Percentiles rank a stretch among this genome's conserved stretches.
These are phyloP conservation scores for Wasmannia auropunctata DNA, from an alignment of 1,140 invertebrate species.

Conservation along the genomic window DNA sequence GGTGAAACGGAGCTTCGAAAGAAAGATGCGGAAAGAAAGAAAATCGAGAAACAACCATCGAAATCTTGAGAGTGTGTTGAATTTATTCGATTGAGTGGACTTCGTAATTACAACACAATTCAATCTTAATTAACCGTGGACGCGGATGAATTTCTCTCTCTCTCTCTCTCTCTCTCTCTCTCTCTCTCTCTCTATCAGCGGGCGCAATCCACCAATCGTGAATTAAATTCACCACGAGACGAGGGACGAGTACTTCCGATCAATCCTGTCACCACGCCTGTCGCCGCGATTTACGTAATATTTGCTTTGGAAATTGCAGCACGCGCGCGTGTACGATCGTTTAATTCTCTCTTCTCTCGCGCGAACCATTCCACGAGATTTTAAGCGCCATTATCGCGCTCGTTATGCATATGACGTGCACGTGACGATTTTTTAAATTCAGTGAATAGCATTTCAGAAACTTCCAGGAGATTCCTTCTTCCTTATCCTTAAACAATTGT, in stretches of 20 bases:
- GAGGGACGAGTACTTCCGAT: constrained; percentile 37
- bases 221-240: constrained; percentile 34
- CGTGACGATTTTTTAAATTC: constrained; percentile 36
- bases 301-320: constrained; percentile 62
- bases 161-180: not conserved
- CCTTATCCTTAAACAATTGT: not conserved
- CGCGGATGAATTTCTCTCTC: constrained; percentile 25
- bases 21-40: not conserved
- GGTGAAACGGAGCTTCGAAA: not conserved
- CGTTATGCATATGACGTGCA: constrained; percentile 39
- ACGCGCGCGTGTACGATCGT: constrained; percentile 24
- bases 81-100: not conserved
- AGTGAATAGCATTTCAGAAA: not conserved
- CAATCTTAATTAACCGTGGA: constrained; percentile 73
- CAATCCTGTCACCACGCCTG: constrained; percentile 38
- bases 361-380: not conserved
- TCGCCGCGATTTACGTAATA: constrained; percentile 20
- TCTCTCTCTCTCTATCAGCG: constrained; percentile 47
- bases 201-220: constrained; percentile 41
- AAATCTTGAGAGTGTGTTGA: not conserved
- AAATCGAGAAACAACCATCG: not conserved
- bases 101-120: constrained; percentile 61
- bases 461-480: not conserved
- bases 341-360: constrained; percentile 57
- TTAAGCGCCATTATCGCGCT: constrained; percentile 16